Percentiles rank a stretch among this genome's conserved stretches.
Conservation (phyloP, 2,113 vertebrate genomes). For the Butastur rufipennis region DNA sequence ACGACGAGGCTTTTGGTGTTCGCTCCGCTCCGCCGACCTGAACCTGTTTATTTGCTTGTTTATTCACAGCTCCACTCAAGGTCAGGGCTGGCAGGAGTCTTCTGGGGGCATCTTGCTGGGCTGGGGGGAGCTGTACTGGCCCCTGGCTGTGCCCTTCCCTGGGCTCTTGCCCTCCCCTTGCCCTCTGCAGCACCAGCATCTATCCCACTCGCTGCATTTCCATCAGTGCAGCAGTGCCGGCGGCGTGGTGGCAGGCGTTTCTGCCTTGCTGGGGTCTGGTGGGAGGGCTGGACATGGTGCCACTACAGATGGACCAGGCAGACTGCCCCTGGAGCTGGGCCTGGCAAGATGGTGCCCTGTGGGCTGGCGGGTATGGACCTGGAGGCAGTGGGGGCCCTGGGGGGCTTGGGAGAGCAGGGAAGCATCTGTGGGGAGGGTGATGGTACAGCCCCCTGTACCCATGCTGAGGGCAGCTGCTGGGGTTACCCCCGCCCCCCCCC, state of each 20-base stretch:
- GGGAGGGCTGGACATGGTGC: background rate
- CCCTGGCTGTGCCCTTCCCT: accelerated
- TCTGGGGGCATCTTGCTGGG: background rate
- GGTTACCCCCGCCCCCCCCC: background rate
- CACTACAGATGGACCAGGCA: slow-evolving; percentile 2
- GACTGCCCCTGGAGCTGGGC: background rate
- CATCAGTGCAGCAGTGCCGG: background rate
- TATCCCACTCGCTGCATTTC: background rate
- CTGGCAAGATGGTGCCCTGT: background rate
- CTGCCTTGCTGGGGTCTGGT: background rate
- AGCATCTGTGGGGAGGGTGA: background rate
- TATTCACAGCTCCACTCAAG: background rate
- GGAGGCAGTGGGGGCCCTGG: background rate
- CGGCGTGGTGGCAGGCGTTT: accelerated
- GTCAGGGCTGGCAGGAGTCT: slow-evolving; percentile 1
- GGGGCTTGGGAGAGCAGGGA: background rate
- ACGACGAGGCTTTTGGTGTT: background rate
- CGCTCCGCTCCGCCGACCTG: background rate
- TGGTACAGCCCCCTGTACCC: background rate
- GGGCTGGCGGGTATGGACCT: accelerated
- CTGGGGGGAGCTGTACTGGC: background rate
- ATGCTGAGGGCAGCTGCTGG: accelerated
- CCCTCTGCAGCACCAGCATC: background rate
- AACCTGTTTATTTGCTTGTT: background rate
- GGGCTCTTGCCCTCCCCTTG: background rate